Evolutionary conservation across 2,113 vertebrate genomes (phyloP).

Genomic region (Penelope pileata): DNA sequence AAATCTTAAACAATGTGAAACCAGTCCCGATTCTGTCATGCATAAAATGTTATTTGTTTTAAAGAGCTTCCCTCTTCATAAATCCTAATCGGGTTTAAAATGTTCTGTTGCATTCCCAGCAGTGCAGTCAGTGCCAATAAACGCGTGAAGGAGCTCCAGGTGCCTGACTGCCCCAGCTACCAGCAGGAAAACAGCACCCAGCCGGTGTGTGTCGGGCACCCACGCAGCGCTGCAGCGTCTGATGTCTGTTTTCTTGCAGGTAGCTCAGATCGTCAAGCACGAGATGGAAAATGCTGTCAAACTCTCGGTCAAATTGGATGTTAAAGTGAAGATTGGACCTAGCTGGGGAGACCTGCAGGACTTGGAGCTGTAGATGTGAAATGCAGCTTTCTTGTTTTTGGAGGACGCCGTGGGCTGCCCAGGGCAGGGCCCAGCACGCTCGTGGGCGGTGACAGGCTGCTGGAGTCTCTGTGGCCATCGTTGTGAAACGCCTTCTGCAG

Average conservation of each 20-base stretch:
- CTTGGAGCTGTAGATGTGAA: slow-evolving; percentile 77
- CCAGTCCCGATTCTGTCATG: background rate
- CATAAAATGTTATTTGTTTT: background rate
- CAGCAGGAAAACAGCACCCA: background rate
- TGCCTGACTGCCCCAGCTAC: background rate
- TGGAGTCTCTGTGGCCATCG: accelerated
- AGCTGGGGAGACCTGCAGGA: slow-evolving; percentile 95
- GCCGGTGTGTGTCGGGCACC: accelerated
- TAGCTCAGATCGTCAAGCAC: slow-evolving; percentile 92
- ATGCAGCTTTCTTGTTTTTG: accelerated
- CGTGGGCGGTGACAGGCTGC: background rate
- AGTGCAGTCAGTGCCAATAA: background rate
- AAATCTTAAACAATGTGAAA: background rate
- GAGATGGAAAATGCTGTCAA: slow-evolving; percentile 93
- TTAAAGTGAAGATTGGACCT: slow-evolving; percentile 89
- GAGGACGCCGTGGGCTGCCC: accelerated
- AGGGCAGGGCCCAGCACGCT: background rate
- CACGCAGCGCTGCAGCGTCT: background rate
- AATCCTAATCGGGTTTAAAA: background rate
- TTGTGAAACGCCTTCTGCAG: background rate
- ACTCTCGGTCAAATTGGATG: slow-evolving; percentile 88
- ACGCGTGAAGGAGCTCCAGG: background rate
- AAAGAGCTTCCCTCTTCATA: background rate
- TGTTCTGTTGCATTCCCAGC: background rate
- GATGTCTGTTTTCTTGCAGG: slow-evolving; percentile 72